Base-by-base conservation (phyloP, 2,113 vertebrate genomes). In the Dissostichus mawsoni region DNA sequence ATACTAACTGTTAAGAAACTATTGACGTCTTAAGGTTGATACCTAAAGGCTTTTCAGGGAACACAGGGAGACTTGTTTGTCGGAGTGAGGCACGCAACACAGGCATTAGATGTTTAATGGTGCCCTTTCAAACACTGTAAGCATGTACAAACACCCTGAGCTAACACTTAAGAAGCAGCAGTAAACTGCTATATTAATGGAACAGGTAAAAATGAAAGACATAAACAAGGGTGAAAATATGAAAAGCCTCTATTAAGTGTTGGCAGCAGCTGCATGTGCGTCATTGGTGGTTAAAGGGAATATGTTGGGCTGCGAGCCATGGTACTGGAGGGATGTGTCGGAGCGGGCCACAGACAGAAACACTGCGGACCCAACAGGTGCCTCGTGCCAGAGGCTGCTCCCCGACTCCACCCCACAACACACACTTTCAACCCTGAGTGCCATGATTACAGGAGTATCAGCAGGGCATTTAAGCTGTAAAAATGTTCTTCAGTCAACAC, bases 281-380 rank as follows among this genome's bases (percentile, higher is more conserved):
- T 95, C 94, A 95, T 70, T 85, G 75, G 92, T 61, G 91, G 93
- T 94, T 90, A 82, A 78, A 29, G 82, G 86, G 91, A 93, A 92
- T 82, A 78, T 87, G 87, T 87, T 78, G 74, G 90, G 87, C 92
- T 82, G 65, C 4, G 18, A 92, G 93, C 90, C 74, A 92, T 52
- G 83, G 81, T 92, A 92, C 85, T 87, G 81, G 66, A 59, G 85
- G 88, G 87, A 92, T 92, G 88, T 94, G 92, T 93, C 80, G 62
- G 83, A 92, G 91, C 89, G 73, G 77, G 91, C 74, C 56, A 67
- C 70, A 90, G 80, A 92, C 73, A 81, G 66, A 81, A 78, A 85
- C 75, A 76, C 48, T 1, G 67, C 67, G 50, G 81, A 81, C 78
- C 75, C 82, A 88, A 82, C 81, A 87, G 84, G 86, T 87, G 89